Evolutionary conservation across 2,113 vertebrate genomes (phyloP), one percentile per base, ranked within the genome.

Genomic region (Brachyhypopomus gauderio): DNA sequence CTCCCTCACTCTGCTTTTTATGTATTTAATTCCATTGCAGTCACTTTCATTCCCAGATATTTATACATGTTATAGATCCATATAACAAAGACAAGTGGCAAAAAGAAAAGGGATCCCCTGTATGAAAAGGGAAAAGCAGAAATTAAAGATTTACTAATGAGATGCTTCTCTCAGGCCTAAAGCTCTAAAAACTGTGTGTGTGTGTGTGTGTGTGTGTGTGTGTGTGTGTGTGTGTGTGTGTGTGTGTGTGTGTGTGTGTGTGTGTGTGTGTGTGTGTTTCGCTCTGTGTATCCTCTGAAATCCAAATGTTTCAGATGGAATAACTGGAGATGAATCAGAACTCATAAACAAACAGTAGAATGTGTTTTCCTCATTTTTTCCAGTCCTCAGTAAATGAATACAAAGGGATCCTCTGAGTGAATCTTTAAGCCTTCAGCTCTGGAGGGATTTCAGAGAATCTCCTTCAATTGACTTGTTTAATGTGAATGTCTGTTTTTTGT

Each of bases 261-360:
- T 75, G 84, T 78, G 23, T 85, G 79, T 84, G 84, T 89, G 30
- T 79, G 34, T 69, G 41, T 8, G 1, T 52, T 1, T 14, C 45
- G 14, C 9, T 52, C 11, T 11, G 45, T 30, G 17, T 84, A 81
- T 89, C 88, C 84, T 88, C 86, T 88, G 82, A 91, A 90, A 89
- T 86, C 81, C 84, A 87, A 58, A 86, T 90, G 85, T 92, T 92
- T 91, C 87, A 90, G 88, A 77, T 82, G 25, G 66, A 63, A 59
- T 87, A 92, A 89, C 91, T 93, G 91, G 91, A 92, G 88, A 63
- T 86, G 86, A 89, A 91, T 93, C 91, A 90, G 91, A 93, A 91
- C 85, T 89, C 77, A 86, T 85, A 87, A 85, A 87, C 88, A 89
- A 86, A 91, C 90, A 92, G 79, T 89, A 87, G 85, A 91, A 88